phyloP scores from a whole-genome alignment of 1,140 invertebrate species.

The Tribolium castaneum region DNA sequence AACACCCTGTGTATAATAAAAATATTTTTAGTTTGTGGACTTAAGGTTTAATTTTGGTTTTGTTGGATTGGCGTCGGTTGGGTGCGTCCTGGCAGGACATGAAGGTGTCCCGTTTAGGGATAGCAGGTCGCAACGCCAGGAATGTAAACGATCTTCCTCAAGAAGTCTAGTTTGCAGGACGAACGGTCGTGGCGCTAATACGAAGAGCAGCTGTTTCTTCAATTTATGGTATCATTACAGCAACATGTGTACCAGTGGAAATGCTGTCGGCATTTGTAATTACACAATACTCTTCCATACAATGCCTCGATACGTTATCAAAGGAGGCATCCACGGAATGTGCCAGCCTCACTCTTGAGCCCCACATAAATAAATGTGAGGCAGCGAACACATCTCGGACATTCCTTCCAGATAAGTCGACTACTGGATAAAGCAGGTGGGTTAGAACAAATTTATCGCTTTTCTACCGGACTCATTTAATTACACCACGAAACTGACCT shows the following conservation, averaged over 20 bases:
- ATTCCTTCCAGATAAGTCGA: not conserved
- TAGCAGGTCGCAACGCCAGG: slow-evolving; percentile 16
- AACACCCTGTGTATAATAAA: no score
- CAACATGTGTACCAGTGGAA: slow-evolving; percentile 33
- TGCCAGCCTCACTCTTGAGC: not conserved
- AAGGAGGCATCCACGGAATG: slow-evolving; percentile 2
- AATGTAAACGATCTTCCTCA: slow-evolving; percentile 29
- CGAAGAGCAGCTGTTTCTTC: slow-evolving; percentile 25
- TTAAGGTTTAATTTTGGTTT: no score
- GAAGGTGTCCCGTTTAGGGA: slow-evolving; percentile 28
- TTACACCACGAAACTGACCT: not conserved
- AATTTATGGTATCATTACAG: slow-evolving; percentile 31
- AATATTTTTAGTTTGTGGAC: no score
- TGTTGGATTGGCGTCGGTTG: no score
- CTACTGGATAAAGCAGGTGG: not conserved
- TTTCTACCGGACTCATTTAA: not conserved
- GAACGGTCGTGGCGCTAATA: slow-evolving; percentile 23
- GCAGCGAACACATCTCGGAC: not conserved
- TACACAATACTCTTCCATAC: slow-evolving; percentile 34
- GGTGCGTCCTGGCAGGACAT: not conserved
- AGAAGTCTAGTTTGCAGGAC: slow-evolving; percentile 29
- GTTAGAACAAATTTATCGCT: not conserved
- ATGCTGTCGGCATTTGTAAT: slow-evolving; percentile 33
- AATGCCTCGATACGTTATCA: slow-evolving; percentile 28
- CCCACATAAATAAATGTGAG: slow-evolving; percentile 10